Conservation (phyloP, 2,888 invertebrate species). For the Sabellastarte sp. region DNA sequence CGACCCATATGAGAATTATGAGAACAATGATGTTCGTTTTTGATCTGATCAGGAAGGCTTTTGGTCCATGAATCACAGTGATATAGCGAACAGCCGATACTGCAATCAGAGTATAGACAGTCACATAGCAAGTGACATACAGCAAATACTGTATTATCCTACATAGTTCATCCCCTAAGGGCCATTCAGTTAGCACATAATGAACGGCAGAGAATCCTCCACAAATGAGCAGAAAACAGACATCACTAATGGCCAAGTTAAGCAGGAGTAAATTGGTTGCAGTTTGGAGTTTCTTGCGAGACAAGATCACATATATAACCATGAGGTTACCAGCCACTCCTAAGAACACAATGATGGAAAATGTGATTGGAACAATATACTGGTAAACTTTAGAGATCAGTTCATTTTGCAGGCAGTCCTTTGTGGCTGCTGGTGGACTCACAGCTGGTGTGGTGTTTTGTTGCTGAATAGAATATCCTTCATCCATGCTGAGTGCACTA, state of each 20-base stretch:
- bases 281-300: constrained; percentile 15
- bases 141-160: constrained; percentile 27
- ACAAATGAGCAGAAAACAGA: constrained; percentile 22
- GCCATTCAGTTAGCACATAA: constrained; percentile 23
- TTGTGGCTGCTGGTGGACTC: too few species aligned
- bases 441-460: too few species aligned
- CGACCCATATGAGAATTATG: constrained; percentile 22
- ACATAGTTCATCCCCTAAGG: constrained; percentile 23
- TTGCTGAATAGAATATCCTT: too few species aligned
- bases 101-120: constrained; percentile 24
- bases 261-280: constrained; percentile 24
- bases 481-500: too few species aligned
- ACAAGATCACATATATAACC: constrained; percentile 24
- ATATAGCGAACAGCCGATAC: constrained; percentile 23
- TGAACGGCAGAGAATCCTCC: constrained; percentile 23
- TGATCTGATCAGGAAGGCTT: not conserved
- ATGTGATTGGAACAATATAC: constrained; percentile 13
- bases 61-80: constrained; percentile 13
- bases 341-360: constrained; percentile 12
- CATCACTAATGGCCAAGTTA: constrained; percentile 23
- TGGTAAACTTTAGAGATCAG: too few species aligned
- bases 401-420: too few species aligned
- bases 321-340: constrained; percentile 21
- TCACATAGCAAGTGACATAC: constrained; percentile 25
- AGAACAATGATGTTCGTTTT: constrained; percentile 12